Evolutionary conservation across 2,797 vertebrate species (phyloP), one percentile per base, ranked within the genome.

Genomic region (Sebastolobus altivelis): DNA sequence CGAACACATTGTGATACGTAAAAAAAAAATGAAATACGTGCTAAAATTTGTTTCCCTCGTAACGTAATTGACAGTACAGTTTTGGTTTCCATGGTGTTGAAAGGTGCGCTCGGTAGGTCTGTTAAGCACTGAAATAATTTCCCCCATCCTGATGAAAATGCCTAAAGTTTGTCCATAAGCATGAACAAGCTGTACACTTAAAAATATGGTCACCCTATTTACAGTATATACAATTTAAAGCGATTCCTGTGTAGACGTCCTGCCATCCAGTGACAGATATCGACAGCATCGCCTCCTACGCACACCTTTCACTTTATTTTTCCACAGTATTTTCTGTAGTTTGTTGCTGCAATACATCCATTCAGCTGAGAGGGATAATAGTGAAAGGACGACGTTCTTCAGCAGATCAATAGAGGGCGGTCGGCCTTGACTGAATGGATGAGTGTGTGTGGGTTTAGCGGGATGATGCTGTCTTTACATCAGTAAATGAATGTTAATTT

Each of bases 351-450:
- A 69, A 33, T 29, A 20, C 46, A 52, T 88, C 76, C 68, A 81
- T 88, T 83, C 69, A 80, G 38, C 59, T 37, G 25, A 52, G 40
- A 75, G 72, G 71, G 82, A 86, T 80, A 70, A 74, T 33, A 61
- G 71, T 65, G 74, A 80, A 78, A 58, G 69, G 79, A 68, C 65
- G n/a, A 31, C 82, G 79, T 83, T 83, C 77, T 80, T 87, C 61
- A 81, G 40, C 1, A 8, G 81, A 90, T 93, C 89, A 80, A 93
- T 89, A 76, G 35, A 77, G 68, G 73, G 72, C 8, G 13, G 71
- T 72, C 35, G 66, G 52, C 85, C 85, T 87, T 74, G 77, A 77
- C 79, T 86, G 86, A 89, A 88, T 76, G 81, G 67, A 87, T 90
- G 85, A 85, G 67, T 1, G 8, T 85, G 83, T 80, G 88, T 90